phyloP scores from a whole-genome alignment of 2,797 vertebrate genomes.

The Crypturellus tataupa region DNA sequence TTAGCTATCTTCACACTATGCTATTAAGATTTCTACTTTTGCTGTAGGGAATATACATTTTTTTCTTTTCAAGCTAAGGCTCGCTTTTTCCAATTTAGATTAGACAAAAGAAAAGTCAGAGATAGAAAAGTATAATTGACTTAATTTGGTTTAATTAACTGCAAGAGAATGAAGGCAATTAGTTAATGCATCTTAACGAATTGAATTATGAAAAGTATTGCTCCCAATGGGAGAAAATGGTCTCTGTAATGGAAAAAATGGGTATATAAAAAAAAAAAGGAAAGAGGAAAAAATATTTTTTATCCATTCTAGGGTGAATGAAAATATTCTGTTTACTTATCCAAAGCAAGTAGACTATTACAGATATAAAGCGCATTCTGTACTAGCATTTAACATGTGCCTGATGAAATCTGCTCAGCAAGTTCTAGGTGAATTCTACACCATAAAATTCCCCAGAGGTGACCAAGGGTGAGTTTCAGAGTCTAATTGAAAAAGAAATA shows the following conservation, averaged over 20 bases:
- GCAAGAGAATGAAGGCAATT: conserved; percentile 67
- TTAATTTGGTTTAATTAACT: conserved; percentile 78
- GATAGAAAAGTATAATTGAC: conserved; percentile 62
- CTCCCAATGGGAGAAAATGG: conserved; percentile 53
- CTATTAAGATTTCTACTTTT: neutral
- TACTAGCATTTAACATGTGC: neutral
- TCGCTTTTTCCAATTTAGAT: conserved; percentile 49
- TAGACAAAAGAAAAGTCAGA: conserved; percentile 44
- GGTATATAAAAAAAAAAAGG: neutral
- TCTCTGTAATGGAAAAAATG: conserved; percentile 47
- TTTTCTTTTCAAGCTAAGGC: neutral
- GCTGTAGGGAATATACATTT: neutral
- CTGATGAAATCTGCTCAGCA: neutral
- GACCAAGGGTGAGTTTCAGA: neutral
- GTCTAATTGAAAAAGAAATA: neutral
- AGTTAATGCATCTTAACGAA: conserved; percentile 72
- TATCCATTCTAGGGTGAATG: neutral
- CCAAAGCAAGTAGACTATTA: neutral
- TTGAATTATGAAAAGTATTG: conserved; percentile 57
- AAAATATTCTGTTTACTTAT: neutral
- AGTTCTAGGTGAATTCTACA: neutral
- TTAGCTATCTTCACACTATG: neutral
- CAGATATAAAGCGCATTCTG: neutral
- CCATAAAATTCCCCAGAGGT: neutral
- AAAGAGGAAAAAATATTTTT: neutral